Evolutionary conservation across 2,888 invertebrate species (phyloP).

Genomic region (Thecophora atra): DNA sequence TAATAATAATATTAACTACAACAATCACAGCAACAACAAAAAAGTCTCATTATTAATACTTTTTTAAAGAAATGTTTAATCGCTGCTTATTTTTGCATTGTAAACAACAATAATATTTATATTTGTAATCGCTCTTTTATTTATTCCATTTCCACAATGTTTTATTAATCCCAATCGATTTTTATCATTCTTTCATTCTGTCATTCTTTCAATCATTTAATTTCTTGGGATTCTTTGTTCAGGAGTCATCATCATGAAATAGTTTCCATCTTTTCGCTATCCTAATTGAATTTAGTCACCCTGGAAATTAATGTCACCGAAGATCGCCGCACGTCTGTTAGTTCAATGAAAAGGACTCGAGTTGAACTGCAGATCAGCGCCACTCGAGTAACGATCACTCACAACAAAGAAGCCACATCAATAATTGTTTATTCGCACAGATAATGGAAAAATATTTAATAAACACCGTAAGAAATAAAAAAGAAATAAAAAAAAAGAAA

Average conservation of each 20-base stretch:
- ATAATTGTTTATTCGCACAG: neutral
- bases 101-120: too few relatives aligned
- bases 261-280: constrained; percentile 46
- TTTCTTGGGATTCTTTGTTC: neutral
- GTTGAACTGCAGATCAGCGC: constrained; percentile 53
- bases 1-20: too few relatives aligned
- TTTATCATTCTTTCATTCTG: neutral
- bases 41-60: too few relatives aligned
- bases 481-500: neutral
- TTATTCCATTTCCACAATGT: too few relatives aligned
- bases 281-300: constrained; percentile 64
- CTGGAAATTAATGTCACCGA: constrained; percentile 64
- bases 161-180: neutral
- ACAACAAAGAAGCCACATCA: constrained; percentile 9
- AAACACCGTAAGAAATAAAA: neutral
- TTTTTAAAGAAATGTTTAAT: too few relatives aligned
- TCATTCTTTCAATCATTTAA: neutral
- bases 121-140: too few relatives aligned
- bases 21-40: too few relatives aligned
- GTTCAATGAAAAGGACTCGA: constrained; percentile 55
- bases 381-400: constrained; percentile 33
- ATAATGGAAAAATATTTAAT: neutral
- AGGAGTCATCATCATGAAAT: neutral
- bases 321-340: constrained; percentile 53
- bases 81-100: too few relatives aligned